Percentiles rank a stretch among this genome's conserved stretches.
Conservation (phyloP, 2,888 invertebrate species). For the Epinotia brunnichana region DNA sequence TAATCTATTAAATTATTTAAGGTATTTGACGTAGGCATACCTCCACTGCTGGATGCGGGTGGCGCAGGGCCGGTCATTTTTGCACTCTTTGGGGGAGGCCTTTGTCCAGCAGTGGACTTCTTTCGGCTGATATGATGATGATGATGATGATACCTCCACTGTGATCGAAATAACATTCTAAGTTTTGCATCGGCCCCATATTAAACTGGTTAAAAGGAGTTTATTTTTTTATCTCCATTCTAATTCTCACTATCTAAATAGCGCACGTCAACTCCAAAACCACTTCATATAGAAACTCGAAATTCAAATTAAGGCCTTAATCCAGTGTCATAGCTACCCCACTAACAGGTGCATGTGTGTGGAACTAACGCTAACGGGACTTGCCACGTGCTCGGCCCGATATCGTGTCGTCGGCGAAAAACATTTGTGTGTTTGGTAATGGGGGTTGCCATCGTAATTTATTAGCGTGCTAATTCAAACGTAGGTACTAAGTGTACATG, state of each 20-base stretch:
- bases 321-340: slow-evolving; percentile 58
- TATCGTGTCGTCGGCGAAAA: slow-evolving; percentile 59
- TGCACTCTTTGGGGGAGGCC: too few relatives aligned
- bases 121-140: too few relatives aligned
- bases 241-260: background rate
- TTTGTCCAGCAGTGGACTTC: too few relatives aligned
- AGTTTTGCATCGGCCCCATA: background rate
- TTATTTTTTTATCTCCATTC: background rate
- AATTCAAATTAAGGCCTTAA: slow-evolving; percentile 63
- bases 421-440: slow-evolving; percentile 54
- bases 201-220: background rate
- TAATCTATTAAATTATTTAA: too few relatives aligned
- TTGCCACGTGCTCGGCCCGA: slow-evolving; percentile 64
- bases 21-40: too few relatives aligned
- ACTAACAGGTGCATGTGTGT: slow-evolving; percentile 70
- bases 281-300: slow-evolving; percentile 47
- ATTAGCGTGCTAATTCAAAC: slow-evolving; percentile 14
- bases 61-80: too few relatives aligned
- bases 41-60: too few relatives aligned
- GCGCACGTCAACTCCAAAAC: slow-evolving; percentile 9
- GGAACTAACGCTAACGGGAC: slow-evolving; percentile 61
- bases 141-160: too few relatives aligned
- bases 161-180: too few relatives aligned
- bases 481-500: background rate
- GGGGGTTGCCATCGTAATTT: slow-evolving; percentile 33